A percentile compares a stretch with the other conserved stretches of the same genome.
phyloP scores from a whole-genome alignment of 2,797 vertebrate genomes.

The Morelia viridis region DNA sequence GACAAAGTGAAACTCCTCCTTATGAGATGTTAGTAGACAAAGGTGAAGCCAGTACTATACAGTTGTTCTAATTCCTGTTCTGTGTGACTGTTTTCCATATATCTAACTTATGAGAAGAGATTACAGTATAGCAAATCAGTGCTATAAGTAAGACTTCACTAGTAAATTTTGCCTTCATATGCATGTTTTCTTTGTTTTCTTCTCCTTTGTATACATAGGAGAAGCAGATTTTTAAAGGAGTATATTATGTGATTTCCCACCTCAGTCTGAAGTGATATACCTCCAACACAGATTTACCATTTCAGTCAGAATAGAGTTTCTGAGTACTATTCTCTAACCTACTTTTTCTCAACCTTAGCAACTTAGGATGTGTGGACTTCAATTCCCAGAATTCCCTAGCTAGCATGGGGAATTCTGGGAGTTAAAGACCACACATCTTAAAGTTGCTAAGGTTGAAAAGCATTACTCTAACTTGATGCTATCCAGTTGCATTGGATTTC shows the following conservation, averaged over 20 bases:
- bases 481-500: neutral
- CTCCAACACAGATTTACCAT: neutral
- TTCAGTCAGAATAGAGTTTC: neutral
- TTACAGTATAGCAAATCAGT: neutral
- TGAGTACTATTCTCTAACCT: neutral
- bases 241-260: neutral
- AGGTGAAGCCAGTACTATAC: neutral
- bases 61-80: neutral
- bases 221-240: neutral
- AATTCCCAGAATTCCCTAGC: neutral
- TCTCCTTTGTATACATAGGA: neutral
- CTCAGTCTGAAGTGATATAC: neutral
- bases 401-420: neutral
- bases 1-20: neutral
- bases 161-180: neutral
- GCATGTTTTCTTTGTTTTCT: neutral
- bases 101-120: neutral
- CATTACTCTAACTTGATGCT: neutral
- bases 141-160: neutral
- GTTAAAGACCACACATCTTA: too few species aligned
- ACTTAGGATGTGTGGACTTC: neutral
- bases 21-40: neutral
- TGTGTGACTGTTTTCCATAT: neutral
- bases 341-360: neutral
- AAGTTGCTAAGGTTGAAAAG: neutral